Conservation (phyloP, 1,140 invertebrate species). For the Reticulitermes speratus region DNA sequence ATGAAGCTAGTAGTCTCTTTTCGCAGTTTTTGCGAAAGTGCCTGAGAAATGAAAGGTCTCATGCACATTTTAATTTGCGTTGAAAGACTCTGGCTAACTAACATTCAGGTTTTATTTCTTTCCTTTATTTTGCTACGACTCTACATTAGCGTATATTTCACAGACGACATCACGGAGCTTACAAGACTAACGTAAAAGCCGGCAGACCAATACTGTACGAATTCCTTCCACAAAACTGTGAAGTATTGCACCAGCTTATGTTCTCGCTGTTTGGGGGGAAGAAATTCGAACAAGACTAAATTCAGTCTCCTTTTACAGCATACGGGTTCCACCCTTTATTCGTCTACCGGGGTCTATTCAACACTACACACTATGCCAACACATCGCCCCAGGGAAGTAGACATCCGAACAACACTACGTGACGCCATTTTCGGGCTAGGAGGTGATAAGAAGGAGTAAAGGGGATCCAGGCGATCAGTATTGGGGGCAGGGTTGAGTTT, state of each 20-base stretch:
- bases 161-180: background rate
- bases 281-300: background rate
- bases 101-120: too few relatives aligned
- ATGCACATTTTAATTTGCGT: too few relatives aligned
- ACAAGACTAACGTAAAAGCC: background rate
- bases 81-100: too few relatives aligned
- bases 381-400: constrained; percentile 3
- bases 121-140: background rate
- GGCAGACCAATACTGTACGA: background rate
- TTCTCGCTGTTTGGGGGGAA: background rate
- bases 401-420: constrained; percentile 14
- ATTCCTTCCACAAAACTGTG: background rate
- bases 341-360: background rate
- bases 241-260: background rate
- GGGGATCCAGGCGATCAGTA: background rate
- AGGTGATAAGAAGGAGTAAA: background rate
- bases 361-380: background rate
- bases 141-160: background rate
- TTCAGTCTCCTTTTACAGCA: background rate
- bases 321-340: background rate
- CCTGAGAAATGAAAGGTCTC: too few relatives aligned
- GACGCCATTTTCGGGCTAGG: background rate
- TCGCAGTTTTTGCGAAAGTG: too few relatives aligned
- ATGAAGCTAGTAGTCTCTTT: too few relatives aligned
- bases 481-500: background rate